Base-by-base conservation (phyloP, 2,888 invertebrate species). In the Eupithecia tripunctaria region DNA sequence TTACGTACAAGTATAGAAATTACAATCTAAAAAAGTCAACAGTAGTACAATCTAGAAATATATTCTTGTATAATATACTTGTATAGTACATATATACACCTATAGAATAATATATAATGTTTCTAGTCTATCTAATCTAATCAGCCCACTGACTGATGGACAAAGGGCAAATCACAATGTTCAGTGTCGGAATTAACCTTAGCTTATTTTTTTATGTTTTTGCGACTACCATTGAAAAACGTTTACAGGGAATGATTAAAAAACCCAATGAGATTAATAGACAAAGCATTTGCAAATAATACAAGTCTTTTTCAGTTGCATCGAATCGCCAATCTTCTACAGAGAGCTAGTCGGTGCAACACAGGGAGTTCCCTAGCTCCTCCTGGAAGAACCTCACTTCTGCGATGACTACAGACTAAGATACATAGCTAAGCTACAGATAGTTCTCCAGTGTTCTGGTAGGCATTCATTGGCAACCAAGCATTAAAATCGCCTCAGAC, bases 401-500 rank as follows among this genome's bases (percentile, higher is more conserved):
- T n/a, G n/a, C n/a, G 7, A 7, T 36, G 8, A 10, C 36, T 36
- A 36, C 36, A 6, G 36, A 36, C 36, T 32, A 1, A 38, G 14
- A 38, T 47, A n/a, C 7, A 4, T 43, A 47, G n/a, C 47, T 47
- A n/a, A 47, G n/a, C 47, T 47, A n/a, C n/a, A 47, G 7, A n/a
- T n/a, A 12, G 4, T 21, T 1, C 21, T 51, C 21, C 10, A 21
- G 12, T 51, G 51, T 21, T 21, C 21, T 12, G 8, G 12, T 25
- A 47, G 47, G n/a, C 47, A 47, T 47, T n/a, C 47, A n/a, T 41
- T 43, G 62, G 18, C 62, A 32, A 62, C 32, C 14, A 60, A 27
- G 18, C 7, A 18, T 27, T 15, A 59, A 27, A 59, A 27, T 59
- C 25, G 60, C 67, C 27, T 27, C 38, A 56, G 25, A n/a, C 67